Evolutionary conservation across 2,888 invertebrate species (phyloP).

Genomic region (Agonum fuliginosum): DNA sequence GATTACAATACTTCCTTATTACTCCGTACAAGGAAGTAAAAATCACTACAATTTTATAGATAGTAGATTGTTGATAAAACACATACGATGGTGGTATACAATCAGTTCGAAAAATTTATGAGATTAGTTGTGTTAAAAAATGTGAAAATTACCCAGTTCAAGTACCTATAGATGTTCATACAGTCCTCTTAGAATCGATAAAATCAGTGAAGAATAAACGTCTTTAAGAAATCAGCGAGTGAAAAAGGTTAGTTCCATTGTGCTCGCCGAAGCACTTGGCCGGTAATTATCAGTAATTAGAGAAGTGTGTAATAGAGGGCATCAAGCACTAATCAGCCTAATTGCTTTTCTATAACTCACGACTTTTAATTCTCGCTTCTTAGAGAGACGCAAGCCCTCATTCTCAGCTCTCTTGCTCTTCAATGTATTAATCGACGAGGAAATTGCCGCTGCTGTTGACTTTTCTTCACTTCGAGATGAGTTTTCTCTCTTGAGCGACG

Average conservation of each 20-base stretch:
- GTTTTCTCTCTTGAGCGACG: constrained; percentile 31
- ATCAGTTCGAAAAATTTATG: too few relatives aligned
- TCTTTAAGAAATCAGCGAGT: not conserved
- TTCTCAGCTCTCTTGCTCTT: not conserved
- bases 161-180: too few relatives aligned
- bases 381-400: constrained; percentile 4
- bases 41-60: too few relatives aligned
- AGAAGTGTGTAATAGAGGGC: constrained; percentile 62
- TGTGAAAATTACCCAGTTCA: too few relatives aligned
- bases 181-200: too few relatives aligned
- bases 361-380: constrained; percentile 53
- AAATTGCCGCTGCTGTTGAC: constrained; percentile 47
- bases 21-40: too few relatives aligned
- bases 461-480: constrained; percentile 21
- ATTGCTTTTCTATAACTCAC: constrained; percentile 57
- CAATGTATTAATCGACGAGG: constrained; percentile 42
- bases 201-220: constrained; percentile 14
- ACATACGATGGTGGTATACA: too few relatives aligned
- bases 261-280: constrained; percentile 63
- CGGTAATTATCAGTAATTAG: constrained; percentile 67
- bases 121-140: too few relatives aligned
- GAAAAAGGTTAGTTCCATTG: constrained; percentile 41
- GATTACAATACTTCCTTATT: too few relatives aligned
- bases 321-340: constrained; percentile 58
- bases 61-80: too few relatives aligned